A percentile compares a stretch with the other conserved stretches of the same genome.
phyloP scores from a whole-genome alignment of 1,140 invertebrate species.

The Thaumatotibia leucotreta region DNA sequence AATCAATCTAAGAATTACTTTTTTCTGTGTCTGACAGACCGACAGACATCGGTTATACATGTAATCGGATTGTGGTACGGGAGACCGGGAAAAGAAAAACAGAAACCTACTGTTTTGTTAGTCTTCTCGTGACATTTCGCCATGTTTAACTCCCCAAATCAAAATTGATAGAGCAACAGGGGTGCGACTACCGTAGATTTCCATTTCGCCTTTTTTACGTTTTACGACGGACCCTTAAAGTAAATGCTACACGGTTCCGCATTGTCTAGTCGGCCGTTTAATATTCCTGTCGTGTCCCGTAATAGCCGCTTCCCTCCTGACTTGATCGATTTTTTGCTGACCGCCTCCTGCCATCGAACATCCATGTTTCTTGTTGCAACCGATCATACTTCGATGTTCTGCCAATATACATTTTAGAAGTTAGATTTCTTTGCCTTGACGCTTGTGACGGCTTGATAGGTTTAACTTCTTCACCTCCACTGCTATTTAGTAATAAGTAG shows the following conservation, averaged over 20 bases:
- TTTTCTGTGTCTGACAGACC: too few relatives aligned
- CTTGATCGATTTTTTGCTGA: constrained; percentile 12
- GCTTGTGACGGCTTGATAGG: too few relatives aligned
- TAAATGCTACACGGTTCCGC: not conserved
- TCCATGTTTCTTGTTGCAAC: not conserved
- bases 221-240: constrained; percentile 5
- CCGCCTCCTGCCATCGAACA: not conserved
- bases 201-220: not conserved
- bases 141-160: not conserved
- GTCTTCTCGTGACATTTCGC: not conserved
- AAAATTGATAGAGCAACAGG: not conserved
- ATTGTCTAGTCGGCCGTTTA: constrained; percentile 1
- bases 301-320: constrained; percentile 13
- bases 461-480: too few relatives aligned
- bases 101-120: not conserved
- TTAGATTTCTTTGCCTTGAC: not conserved
- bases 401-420: not conserved
- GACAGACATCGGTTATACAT: too few relatives aligned
- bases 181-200: not conserved
- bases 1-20: too few relatives aligned
- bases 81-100: not conserved
- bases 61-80: too few relatives aligned
- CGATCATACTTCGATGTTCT: not conserved
- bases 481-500: too few relatives aligned
- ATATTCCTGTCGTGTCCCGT: not conserved